These are phyloP conservation scores for Platycheirus rosarum DNA, from an alignment of 2,888 invertebrate genomes.

Conservation along the genomic window DNA sequence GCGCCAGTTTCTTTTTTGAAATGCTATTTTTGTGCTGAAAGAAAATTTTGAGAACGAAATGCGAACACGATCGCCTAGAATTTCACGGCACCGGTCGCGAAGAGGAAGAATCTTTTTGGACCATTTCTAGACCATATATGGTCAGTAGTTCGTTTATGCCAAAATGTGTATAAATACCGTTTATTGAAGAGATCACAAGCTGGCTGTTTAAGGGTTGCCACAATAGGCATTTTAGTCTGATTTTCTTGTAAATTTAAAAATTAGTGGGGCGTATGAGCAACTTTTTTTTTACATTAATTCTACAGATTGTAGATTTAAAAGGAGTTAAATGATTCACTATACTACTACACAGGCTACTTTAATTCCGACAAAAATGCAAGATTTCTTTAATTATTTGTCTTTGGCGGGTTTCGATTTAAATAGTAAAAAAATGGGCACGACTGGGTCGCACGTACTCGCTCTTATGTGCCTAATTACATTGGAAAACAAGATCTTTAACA, in stretches of 20 bases:
- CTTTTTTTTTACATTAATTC: background rate
- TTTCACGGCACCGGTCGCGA: conserved; percentile 33
- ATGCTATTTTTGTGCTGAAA: conserved; percentile 56
- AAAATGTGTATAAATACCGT: conserved; percentile 66
- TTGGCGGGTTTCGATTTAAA: no score
- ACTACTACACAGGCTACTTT: no score
- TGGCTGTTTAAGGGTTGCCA: conserved; percentile 37
- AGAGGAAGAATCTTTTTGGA: conserved; percentile 23
- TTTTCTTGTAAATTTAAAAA: background rate
- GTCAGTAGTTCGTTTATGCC: conserved; percentile 59
- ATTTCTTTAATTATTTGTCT: no score
- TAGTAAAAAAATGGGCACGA: no score
- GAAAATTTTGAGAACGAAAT: conserved; percentile 34
- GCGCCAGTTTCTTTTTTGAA: conserved; percentile 37
- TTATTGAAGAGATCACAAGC: conserved; percentile 17
- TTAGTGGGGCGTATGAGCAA: conserved; percentile 10
- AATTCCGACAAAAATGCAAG: no score
- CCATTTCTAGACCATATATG: conserved; percentile 64
- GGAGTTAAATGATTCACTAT: no score
- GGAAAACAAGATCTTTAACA: no score
- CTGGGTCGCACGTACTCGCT: no score
- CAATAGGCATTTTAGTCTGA: background rate
- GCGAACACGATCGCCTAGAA: conserved; percentile 42
- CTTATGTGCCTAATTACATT: no score
- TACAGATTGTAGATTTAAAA: no score